Evolutionary conservation across 2,797 vertebrate genomes (phyloP).

Genomic region (Spheniscus humboldti): DNA sequence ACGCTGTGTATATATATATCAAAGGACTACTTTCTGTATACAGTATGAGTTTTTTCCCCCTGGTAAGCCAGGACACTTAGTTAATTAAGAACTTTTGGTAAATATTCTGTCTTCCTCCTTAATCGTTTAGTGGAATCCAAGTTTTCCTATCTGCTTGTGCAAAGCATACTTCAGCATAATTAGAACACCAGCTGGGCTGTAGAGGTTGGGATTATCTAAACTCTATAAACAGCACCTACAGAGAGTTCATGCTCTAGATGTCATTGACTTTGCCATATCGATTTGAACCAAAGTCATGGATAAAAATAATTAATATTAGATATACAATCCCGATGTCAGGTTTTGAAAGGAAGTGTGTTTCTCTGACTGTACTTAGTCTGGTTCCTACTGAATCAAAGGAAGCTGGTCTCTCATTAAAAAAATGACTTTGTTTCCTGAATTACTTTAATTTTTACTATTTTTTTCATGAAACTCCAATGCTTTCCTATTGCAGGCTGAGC

Average conservation of each 20-base stretch:
- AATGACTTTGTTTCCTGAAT: neutral
- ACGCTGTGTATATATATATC: neutral
- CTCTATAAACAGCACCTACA: neutral
- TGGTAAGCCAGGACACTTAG: neutral
- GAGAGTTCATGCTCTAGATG: neutral
- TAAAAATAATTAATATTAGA: slow-evolving; percentile 19
- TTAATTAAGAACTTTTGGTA: slow-evolving; percentile 1
- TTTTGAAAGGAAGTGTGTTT: neutral
- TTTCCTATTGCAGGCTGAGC: neutral
- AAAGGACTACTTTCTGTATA: neutral
- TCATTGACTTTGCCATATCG: neutral
- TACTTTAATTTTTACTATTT: neutral
- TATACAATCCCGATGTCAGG: neutral
- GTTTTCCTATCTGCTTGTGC: neutral
- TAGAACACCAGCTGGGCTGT: neutral
- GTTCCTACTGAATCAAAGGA: neutral
- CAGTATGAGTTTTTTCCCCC: neutral
- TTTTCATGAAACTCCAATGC: neutral
- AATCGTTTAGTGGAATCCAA: neutral
- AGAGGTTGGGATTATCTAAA: neutral
- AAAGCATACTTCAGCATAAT: neutral
- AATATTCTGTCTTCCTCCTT: neutral
- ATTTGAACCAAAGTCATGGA: neutral
- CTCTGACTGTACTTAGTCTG: neutral
- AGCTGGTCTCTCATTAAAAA: neutral